Evolutionary conservation across 2,888 invertebrate species (phyloP).

Genomic region (Agonopterix arenella): DNA sequence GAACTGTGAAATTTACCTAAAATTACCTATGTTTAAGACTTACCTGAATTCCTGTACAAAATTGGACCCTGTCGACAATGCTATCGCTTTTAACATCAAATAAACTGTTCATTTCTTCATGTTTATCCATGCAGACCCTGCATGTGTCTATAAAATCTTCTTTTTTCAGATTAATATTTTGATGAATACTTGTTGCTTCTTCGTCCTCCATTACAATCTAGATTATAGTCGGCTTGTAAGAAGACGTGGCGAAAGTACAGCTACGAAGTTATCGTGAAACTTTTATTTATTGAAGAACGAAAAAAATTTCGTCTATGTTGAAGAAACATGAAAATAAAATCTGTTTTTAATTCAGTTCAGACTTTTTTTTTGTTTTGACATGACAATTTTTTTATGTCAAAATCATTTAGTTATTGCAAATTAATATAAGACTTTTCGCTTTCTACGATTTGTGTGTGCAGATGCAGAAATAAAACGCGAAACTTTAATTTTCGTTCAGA

Average conservation of each 20-base stretch:
- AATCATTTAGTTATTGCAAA: no score
- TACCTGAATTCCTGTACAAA: conserved; percentile 45
- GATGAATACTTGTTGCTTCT: not conserved
- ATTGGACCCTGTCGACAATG: conserved; percentile 31
- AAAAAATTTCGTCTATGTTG: no score
- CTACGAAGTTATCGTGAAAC: not conserved
- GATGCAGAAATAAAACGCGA: no score
- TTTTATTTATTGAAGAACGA: no score
- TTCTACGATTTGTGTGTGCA: no score
- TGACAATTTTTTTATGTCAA: no score
- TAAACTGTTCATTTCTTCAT: conserved; percentile 23
- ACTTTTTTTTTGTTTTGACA: no score
- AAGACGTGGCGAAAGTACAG: not conserved
- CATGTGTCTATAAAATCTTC: conserved; percentile 21
- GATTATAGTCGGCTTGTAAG: not conserved
- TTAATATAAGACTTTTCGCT: no score
- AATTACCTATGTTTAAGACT: conserved; percentile 7
- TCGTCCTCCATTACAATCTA: not conserved
- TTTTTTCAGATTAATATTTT: conserved; percentile 8
- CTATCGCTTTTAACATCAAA: conserved; percentile 22
- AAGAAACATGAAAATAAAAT: no score
- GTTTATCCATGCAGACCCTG: conserved; percentile 33
- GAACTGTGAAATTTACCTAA: no score
- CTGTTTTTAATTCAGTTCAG: no score
- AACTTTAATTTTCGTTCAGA: no score